Evolutionary conservation across 2,797 vertebrate genomes (phyloP).

Genomic region (Morelia viridis): DNA sequence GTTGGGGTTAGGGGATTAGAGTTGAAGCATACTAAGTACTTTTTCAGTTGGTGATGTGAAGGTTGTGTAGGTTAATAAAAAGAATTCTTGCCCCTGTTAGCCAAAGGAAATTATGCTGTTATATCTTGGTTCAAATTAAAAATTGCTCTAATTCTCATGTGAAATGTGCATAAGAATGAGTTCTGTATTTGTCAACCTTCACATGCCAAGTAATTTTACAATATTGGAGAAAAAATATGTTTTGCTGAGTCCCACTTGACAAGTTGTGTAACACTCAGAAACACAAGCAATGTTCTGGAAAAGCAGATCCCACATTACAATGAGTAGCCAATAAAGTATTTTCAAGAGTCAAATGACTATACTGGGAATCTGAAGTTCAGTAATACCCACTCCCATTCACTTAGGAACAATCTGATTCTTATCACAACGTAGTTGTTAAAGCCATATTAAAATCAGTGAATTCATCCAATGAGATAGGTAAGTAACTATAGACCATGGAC

Average conservation of each 20-base stretch:
- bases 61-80: neutral
- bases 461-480: neutral
- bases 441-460: neutral
- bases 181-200: neutral
- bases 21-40: neutral
- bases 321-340: neutral
- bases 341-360: neutral
- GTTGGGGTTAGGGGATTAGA: neutral
- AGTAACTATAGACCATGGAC: neutral
- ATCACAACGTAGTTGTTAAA: neutral
- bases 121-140: constrained; percentile 6
- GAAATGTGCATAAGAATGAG: neutral
- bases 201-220: neutral
- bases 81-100: neutral
- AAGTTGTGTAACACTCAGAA: neutral
- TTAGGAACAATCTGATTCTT: neutral
- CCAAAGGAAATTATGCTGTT: neutral
- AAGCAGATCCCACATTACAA: neutral
- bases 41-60: constrained; percentile 1
- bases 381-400: neutral
- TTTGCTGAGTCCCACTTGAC: neutral
- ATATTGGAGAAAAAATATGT: neutral
- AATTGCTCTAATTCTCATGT: neutral
- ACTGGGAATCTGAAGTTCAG: neutral
- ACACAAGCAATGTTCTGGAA: neutral